These are phyloP conservation scores for Meiosimyza platycephala DNA, from an alignment of 2,888 invertebrate species.

Conservation along the genomic window DNA sequence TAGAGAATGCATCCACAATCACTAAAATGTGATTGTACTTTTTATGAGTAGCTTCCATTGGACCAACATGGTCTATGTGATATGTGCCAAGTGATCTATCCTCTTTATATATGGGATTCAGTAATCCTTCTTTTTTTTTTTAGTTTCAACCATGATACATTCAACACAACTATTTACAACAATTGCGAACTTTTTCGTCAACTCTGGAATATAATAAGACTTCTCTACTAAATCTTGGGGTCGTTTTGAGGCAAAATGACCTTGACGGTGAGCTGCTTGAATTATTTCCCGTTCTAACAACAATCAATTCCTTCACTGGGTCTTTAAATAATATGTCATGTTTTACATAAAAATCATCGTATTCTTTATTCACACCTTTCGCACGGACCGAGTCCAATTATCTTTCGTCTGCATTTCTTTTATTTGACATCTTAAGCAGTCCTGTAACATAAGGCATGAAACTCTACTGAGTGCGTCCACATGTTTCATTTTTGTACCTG, in stretches of 20 bases:
- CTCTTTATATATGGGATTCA: slow-evolving; percentile 38
- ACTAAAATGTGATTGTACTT: no score
- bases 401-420: slow-evolving; percentile 23
- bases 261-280: slow-evolving; percentile 53
- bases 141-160: background rate
- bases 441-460: slow-evolving; percentile 7
- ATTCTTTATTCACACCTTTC: slow-evolving; percentile 8
- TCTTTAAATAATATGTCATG: slow-evolving; percentile 39
- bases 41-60: no score
- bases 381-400: slow-evolving; percentile 18
- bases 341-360: slow-evolving; percentile 28
- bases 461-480: slow-evolving; percentile 32
- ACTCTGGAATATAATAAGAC: slow-evolving; percentile 1
- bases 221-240: slow-evolving; percentile 17
- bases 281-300: slow-evolving; percentile 60
- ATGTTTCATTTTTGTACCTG: slow-evolving; percentile 33
- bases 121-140: slow-evolving; percentile 1
- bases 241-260: slow-evolving; percentile 50
- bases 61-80: slow-evolving; percentile 53
- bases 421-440: slow-evolving; percentile 17
- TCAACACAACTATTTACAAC: slow-evolving; percentile 17
- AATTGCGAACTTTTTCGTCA: background rate
- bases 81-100: slow-evolving; percentile 36
- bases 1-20: no score
- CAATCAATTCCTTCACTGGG: slow-evolving; percentile 44